Percentiles rank a stretch among this genome's conserved stretches.
phyloP scores from a whole-genome alignment of 2,113 vertebrate genomes.

The Colinus virginianus region DNA sequence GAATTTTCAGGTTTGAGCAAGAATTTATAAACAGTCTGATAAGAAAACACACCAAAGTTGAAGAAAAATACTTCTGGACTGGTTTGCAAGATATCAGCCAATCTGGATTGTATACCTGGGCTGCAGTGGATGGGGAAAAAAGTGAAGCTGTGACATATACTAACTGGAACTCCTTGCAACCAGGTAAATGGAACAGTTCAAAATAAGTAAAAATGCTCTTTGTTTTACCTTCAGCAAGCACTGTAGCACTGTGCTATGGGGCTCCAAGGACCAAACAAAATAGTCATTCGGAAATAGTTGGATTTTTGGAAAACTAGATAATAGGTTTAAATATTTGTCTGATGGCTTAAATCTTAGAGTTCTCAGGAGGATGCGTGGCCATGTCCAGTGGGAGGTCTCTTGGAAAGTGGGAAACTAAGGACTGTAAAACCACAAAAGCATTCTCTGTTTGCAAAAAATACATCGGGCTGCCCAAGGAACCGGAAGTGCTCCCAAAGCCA shows the following conservation, averaged over 20 bases:
- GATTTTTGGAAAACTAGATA: not conserved
- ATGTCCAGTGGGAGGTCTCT: slow-evolving; percentile 83
- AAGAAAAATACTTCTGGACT: slow-evolving; percentile 87
- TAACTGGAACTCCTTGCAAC: slow-evolving; percentile 90
- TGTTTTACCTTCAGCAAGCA: not conserved
- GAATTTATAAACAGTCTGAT: slow-evolving; percentile 91
- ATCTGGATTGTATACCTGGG: slow-evolving; percentile 89
- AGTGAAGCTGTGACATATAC: slow-evolving; percentile 78
- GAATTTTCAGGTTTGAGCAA: slow-evolving; percentile 91
- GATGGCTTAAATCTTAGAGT: slow-evolving; percentile 65
- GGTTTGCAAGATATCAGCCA: slow-evolving; percentile 86
- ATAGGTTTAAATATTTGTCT: slow-evolving; percentile 5
- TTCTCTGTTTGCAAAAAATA: slow-evolving; percentile 89
- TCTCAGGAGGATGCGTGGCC: slow-evolving; percentile 84
- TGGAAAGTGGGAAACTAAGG: slow-evolving; percentile 90
- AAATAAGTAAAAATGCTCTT: fast-evolving
- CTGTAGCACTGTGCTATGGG: not conserved
- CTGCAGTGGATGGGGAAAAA: slow-evolving; percentile 63
- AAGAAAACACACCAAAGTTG: slow-evolving; percentile 75
- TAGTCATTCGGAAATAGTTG: not conserved
- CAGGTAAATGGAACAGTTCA: slow-evolving; percentile 79
- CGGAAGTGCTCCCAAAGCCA: slow-evolving; percentile 76
- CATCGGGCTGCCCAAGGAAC: slow-evolving; percentile 63
- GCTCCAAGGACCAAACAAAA: not conserved
- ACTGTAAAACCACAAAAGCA: slow-evolving; percentile 88